Percentiles rank a stretch among this genome's conserved stretches.
These are phyloP conservation scores for Thamnaconus septentrionalis DNA, from an alignment of 2,113 vertebrate species.

Conservation along the genomic window DNA sequence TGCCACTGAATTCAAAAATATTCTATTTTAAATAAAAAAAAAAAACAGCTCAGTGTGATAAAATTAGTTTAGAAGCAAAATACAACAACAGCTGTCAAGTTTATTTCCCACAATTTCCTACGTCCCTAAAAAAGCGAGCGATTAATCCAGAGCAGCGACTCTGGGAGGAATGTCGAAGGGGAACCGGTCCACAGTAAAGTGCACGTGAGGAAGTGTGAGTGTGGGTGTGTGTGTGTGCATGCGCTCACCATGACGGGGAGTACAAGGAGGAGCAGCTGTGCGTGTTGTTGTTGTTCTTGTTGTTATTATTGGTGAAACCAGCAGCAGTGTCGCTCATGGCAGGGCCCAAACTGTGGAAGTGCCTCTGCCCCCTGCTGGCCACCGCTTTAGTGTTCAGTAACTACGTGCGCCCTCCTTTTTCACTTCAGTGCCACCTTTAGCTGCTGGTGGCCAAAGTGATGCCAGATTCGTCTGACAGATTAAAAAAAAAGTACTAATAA, in stretches of 20 bases:
- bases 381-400: slow-evolving; percentile 62
- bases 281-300: slow-evolving; percentile 44
- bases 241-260: no score
- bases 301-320: slow-evolving; percentile 19
- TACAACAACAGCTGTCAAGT: no score
- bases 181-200: slow-evolving; percentile 60
- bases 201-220: slow-evolving; percentile 56
- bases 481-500: neutral
- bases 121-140: no score
- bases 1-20: no score
- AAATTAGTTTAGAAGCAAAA: no score
- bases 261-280: slow-evolving; percentile 65
- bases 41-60: no score
- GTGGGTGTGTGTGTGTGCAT: slow-evolving; percentile 50
- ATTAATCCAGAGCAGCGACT: no score
- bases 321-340: slow-evolving; percentile 56
- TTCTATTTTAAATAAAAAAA: no score
- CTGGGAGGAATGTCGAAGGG: no score
- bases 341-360: slow-evolving; percentile 53
- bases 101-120: no score
- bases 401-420: slow-evolving; percentile 54
- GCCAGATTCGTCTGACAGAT: slow-evolving; percentile 29
- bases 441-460: slow-evolving; percentile 36
- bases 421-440: slow-evolving; percentile 31
- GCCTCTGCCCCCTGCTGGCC: slow-evolving; percentile 49